Percentiles rank a stretch among this genome's conserved stretches.
Evolutionary conservation across 2,888 invertebrate species (phyloP).

Genomic region (Hyalella azteca): DNA sequence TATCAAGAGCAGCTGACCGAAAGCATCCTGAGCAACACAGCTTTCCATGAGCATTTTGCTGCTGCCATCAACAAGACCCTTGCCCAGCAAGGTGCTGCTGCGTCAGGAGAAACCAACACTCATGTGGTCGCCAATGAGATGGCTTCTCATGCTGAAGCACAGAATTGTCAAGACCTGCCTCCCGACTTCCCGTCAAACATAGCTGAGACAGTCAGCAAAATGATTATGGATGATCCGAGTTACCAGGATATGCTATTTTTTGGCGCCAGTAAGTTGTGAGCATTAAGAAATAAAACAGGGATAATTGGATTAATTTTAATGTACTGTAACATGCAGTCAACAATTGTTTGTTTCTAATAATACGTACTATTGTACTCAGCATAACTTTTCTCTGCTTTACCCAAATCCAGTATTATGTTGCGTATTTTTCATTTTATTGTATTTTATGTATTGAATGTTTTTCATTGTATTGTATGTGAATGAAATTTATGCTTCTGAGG

Average conservation of each 20-base stretch:
- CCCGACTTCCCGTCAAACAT: neutral
- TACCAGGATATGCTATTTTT: conserved; percentile 6
- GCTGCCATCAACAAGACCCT: conserved; percentile 23
- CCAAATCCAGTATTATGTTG: too few species aligned
- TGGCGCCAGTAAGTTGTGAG: neutral
- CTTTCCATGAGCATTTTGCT: neutral
- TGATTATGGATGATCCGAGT: conserved; percentile 4
- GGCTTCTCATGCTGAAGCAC: neutral
- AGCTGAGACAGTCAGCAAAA: conserved; percentile 8
- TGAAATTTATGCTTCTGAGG: too few species aligned
- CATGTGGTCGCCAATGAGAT: neutral
- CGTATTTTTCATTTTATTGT: too few species aligned
- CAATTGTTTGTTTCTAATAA: too few species aligned
- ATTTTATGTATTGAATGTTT: too few species aligned
- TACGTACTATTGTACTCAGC: too few species aligned
- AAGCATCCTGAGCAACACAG: conserved; percentile 3
- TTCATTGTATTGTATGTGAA: too few species aligned
- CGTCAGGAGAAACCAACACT: neutral
- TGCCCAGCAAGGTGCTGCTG: neutral
- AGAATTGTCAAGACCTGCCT: neutral
- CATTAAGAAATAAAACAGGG: too few species aligned
- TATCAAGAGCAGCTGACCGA: neutral
- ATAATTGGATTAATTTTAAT: too few species aligned
- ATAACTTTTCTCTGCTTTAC: too few species aligned
- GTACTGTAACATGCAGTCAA: too few species aligned